phyloP scores from a whole-genome alignment of 2,888 invertebrate genomes.

The Hyposoter dolosus region DNA sequence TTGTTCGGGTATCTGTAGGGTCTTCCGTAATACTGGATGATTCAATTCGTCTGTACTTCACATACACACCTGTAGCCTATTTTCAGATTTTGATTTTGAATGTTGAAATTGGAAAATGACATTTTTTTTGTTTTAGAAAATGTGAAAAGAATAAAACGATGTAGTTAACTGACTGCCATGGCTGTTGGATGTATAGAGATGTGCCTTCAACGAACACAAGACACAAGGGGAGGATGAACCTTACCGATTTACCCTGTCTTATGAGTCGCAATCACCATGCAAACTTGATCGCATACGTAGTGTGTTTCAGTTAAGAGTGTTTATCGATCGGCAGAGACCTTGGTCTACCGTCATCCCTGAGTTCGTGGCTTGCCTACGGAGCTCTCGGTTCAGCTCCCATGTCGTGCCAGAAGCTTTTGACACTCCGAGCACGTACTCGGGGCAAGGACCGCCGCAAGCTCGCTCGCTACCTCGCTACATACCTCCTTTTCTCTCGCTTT shows the following conservation, averaged over 20 bases:
- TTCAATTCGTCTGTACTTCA: background rate
- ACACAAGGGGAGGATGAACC: background rate
- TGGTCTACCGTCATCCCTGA: slow-evolving; percentile 81
- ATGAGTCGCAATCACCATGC: slow-evolving; percentile 65
- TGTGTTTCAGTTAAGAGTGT: slow-evolving; percentile 72
- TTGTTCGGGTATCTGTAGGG: slow-evolving; percentile 45
- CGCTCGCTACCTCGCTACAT: slow-evolving; percentile 71
- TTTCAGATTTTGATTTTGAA: background rate
- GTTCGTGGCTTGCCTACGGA: slow-evolving; percentile 77
- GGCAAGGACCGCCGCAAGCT: slow-evolving; percentile 85
- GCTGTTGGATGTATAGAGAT: slow-evolving; percentile 13
- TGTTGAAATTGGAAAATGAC: background rate
- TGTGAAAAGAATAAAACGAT: background rate
- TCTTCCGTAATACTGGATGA: slow-evolving; percentile 2
- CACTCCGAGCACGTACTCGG: slow-evolving; percentile 84
- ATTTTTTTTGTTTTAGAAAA: slow-evolving; percentile 3
- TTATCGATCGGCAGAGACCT: slow-evolving; percentile 84
- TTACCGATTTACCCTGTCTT: slow-evolving; percentile 39
- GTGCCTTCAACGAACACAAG: slow-evolving; percentile 37
- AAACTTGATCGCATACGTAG: slow-evolving; percentile 66
- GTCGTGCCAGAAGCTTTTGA: slow-evolving; percentile 82
- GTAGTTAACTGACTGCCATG: background rate
- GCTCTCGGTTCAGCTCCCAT: slow-evolving; percentile 79
- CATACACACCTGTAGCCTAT: background rate
- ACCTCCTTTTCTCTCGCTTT: slow-evolving; percentile 69